Conservation (phyloP, 2,113 vertebrate genomes). For the Pogona vitticeps region DNA sequence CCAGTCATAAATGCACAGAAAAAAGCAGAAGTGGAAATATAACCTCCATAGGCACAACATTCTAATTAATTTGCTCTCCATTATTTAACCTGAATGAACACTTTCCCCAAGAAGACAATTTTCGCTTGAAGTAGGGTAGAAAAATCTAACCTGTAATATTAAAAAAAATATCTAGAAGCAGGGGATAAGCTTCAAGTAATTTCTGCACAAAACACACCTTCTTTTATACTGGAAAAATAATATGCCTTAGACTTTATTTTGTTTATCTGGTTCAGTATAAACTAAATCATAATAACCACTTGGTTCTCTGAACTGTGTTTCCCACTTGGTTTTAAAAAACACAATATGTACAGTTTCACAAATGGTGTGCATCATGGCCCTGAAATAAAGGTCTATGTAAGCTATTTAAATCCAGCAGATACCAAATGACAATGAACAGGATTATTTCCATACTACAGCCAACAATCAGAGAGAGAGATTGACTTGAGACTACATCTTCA, state of each 20-base stretch:
- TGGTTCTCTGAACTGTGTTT: constrained; percentile 35
- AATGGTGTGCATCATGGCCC: not conserved
- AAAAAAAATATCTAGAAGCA: not conserved
- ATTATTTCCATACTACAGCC: constrained; percentile 42
- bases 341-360: not conserved
- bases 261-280: not conserved
- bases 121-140: not conserved
- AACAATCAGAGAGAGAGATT: constrained; percentile 32
- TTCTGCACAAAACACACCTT: not conserved
- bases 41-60: not conserved
- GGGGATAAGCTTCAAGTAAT: not conserved
- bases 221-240: not conserved
- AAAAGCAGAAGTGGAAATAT: not conserved
- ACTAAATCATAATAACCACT: not conserved
- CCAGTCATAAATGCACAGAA: not conserved
- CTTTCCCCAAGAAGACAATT: not conserved
- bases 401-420: not conserved
- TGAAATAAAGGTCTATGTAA: not conserved
- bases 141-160: not conserved
- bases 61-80: not conserved
- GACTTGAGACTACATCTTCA: not conserved
- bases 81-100: not conserved
- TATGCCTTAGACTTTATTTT: not conserved
- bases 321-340: not conserved
- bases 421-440: constrained; percentile 19